phyloP scores from a whole-genome alignment of 2,113 vertebrate genomes.

The Alethe castanea region DNA sequence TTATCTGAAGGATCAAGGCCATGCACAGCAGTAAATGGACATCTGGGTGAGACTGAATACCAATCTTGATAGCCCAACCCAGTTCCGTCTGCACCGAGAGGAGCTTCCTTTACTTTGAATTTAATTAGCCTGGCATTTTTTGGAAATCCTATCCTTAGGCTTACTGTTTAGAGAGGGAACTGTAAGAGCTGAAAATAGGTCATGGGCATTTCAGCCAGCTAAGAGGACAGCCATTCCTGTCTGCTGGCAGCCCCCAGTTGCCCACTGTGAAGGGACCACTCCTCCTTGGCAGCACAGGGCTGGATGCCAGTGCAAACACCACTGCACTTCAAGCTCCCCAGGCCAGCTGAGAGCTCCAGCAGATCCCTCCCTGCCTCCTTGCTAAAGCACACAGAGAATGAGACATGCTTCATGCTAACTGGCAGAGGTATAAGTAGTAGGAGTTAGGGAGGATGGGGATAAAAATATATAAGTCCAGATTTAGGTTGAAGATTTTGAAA shows the following conservation, averaged over 20 bases:
- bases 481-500: background rate
- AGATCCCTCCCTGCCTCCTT: background rate
- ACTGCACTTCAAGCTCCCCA: background rate
- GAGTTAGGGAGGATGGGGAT: background rate
- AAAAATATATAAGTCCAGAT: background rate
- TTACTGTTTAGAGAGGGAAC: background rate
- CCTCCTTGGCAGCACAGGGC: background rate
- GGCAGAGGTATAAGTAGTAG: background rate
- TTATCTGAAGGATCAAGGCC: background rate
- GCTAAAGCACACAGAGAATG: background rate
- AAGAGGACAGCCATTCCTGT: background rate
- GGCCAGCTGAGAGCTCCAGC: background rate
- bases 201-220: background rate
- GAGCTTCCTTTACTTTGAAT: background rate
- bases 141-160: background rate
- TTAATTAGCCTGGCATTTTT: background rate
- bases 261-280: background rate
- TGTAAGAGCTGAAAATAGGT: background rate
- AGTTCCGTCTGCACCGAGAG: background rate
- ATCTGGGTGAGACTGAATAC: background rate
- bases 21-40: background rate
- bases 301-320: background rate
- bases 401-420: background rate
- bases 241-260: background rate
- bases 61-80: background rate